Conservation (phyloP, 2,113 vertebrate genomes). For the Natator depressus region DNA sequence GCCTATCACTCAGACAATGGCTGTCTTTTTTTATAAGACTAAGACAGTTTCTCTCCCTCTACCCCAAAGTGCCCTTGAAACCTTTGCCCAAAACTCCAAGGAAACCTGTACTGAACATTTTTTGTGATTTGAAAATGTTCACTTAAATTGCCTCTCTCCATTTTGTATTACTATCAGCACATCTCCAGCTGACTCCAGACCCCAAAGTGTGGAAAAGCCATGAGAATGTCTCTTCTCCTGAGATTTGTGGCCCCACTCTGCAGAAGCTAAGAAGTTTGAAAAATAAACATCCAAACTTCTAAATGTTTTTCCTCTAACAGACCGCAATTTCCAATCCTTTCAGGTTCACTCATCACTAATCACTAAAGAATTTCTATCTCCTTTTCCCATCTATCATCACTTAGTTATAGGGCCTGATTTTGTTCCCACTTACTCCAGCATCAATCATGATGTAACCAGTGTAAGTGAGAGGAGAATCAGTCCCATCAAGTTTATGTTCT, state of each 20-base stretch:
- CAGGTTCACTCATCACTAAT: not conserved
- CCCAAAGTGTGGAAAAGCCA: not conserved
- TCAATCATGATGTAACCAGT: not conserved
- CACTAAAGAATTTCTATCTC: not conserved
- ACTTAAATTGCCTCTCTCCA: not conserved
- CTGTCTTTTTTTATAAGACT: not conserved
- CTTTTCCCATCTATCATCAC: not conserved
- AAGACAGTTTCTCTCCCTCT: not conserved
- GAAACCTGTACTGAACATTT: not conserved
- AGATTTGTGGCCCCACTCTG: not conserved
- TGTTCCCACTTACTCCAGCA: not conserved
- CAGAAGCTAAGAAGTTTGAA: not conserved
- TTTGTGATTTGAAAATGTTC: not conserved
- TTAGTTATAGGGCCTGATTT: not conserved
- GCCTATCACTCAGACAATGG: not conserved
- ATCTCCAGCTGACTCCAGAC: not conserved
- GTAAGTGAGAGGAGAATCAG: not conserved
- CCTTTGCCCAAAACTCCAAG: not conserved
- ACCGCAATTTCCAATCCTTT: not conserved
- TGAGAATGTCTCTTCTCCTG: not conserved
- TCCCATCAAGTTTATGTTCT: not conserved
- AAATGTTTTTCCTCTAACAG: not conserved
- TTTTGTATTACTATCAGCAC: not conserved
- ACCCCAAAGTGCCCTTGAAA: not conserved
- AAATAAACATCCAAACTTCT: not conserved